Conservation (phyloP, 2,113 vertebrate species). For the Tetrax tetrax region DNA sequence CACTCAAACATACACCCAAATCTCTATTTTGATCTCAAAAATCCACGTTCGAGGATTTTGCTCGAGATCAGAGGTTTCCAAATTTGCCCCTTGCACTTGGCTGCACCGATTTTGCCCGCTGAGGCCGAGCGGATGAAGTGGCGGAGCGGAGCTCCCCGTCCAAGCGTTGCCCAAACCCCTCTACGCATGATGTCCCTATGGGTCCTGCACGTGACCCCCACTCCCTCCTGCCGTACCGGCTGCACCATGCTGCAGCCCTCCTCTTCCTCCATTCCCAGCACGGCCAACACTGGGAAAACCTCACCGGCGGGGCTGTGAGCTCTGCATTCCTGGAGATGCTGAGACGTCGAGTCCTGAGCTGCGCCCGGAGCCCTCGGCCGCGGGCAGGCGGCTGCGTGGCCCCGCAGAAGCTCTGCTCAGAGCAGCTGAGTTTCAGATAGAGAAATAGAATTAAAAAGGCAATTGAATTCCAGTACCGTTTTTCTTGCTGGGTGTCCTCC, state of each 20-base stretch:
- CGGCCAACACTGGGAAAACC: accelerated
- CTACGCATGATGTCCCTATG: no score
- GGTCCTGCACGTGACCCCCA: no score
- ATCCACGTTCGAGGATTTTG: background rate
- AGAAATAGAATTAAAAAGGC: no score
- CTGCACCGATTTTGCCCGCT: no score
- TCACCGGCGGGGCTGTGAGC: accelerated
- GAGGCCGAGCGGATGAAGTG: no score
- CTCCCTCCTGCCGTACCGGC: background rate
- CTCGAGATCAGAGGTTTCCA: background rate
- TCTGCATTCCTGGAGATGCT: background rate
- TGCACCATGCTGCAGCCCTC: background rate
- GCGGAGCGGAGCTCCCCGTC: no score
- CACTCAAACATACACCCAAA: background rate
- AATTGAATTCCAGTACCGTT: accelerated
- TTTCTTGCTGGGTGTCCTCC: background rate
- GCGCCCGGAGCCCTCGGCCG: no score
- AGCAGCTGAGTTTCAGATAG: no score
- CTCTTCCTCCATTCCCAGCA: background rate
- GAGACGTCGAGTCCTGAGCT: no score
- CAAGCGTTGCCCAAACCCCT: no score
- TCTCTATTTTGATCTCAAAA: background rate
- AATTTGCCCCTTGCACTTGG: background rate
- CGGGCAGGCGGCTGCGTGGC: no score
- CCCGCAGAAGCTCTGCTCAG: no score